These are phyloP conservation scores for Brachionus rotundiformis DNA, from an alignment of 1,140 invertebrate genomes.

Conservation along the genomic window DNA sequence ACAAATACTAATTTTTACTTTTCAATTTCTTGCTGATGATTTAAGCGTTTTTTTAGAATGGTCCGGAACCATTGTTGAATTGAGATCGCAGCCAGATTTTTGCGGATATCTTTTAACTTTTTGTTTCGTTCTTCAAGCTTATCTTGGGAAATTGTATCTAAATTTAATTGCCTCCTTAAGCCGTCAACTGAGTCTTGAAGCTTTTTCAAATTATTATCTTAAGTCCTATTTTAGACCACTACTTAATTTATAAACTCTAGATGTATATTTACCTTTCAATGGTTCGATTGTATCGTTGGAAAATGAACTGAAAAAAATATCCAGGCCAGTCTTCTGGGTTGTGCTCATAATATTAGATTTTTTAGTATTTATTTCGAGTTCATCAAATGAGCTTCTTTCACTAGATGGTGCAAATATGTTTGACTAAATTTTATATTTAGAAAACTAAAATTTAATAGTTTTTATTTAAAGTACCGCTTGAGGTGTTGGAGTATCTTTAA, in stretches of 20 bases:
- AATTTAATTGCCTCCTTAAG: conserved; percentile 8
- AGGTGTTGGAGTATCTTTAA: background rate
- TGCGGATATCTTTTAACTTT: conserved; percentile 14
- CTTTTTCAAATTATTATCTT: conserved; percentile 17
- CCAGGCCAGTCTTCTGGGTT: conserved; percentile 6
- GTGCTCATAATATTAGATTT: background rate
- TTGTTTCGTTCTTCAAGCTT: background rate
- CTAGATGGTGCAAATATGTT: conserved; percentile 21
- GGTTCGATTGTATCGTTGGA: background rate
- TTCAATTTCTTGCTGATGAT: conserved; percentile 12
- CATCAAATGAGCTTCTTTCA: conserved; percentile 27
- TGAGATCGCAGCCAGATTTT: conserved; percentile 15
- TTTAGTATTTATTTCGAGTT: background rate
- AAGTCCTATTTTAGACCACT: background rate
- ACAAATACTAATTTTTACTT: conserved; percentile 18
- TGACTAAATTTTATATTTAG: background rate
- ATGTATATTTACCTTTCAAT: background rate
- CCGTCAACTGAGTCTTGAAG: conserved; percentile 37
- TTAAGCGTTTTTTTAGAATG: background rate
- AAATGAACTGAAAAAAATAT: conserved; percentile 26
- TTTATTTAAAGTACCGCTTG: background rate
- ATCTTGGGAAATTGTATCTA: background rate
- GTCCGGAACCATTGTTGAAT: conserved; percentile 45
- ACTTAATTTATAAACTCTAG: background rate
- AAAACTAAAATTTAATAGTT: background rate